Evolutionary conservation across 1,140 invertebrate species (phyloP).

Genomic region (Eulimnadia texana): DNA sequence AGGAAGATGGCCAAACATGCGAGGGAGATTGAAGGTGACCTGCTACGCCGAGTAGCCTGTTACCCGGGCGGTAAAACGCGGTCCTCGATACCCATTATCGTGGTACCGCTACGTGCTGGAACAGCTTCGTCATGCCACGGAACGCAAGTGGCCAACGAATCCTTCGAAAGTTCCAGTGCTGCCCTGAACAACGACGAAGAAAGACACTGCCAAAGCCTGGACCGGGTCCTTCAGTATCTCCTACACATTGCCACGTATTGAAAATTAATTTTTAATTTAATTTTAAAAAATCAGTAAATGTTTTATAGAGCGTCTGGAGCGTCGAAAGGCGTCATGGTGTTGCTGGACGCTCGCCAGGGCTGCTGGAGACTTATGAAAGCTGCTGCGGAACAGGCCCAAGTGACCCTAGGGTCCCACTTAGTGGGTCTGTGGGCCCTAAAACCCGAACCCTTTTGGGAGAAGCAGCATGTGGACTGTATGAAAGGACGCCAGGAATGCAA

Average conservation of each 20-base stretch:
- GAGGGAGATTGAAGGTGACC: constrained; percentile 1
- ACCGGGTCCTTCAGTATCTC: constrained; percentile 19
- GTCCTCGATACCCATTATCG: constrained; percentile 42
- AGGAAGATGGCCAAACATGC: not conserved
- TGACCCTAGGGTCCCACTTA: constrained; percentile 35
- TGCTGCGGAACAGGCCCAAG: constrained; percentile 39
- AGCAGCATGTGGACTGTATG: constrained; percentile 48
- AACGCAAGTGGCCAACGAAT: not conserved
- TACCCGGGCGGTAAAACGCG: constrained; percentile 46
- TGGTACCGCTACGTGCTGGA: constrained; percentile 34
- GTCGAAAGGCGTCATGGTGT: constrained; percentile 23
- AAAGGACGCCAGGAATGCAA: constrained; percentile 45
- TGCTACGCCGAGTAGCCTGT: constrained; percentile 23
- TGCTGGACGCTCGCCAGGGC: constrained; percentile 46
- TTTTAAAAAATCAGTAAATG: too few relatives aligned
- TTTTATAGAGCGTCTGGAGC: not conserved
- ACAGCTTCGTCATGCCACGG: not conserved
- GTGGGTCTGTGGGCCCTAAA: constrained; percentile 44
- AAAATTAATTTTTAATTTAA: too few relatives aligned
- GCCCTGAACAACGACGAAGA: constrained; percentile 20
- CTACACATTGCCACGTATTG: constrained; percentile 21
- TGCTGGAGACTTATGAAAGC: constrained; percentile 44
- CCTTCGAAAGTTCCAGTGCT: constrained; percentile 11
- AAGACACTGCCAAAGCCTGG: constrained; percentile 16
- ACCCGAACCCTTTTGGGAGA: constrained; percentile 57